Evolutionary conservation across 1,140 invertebrate species (phyloP).

Genomic region (Brachystomella parvula): DNA sequence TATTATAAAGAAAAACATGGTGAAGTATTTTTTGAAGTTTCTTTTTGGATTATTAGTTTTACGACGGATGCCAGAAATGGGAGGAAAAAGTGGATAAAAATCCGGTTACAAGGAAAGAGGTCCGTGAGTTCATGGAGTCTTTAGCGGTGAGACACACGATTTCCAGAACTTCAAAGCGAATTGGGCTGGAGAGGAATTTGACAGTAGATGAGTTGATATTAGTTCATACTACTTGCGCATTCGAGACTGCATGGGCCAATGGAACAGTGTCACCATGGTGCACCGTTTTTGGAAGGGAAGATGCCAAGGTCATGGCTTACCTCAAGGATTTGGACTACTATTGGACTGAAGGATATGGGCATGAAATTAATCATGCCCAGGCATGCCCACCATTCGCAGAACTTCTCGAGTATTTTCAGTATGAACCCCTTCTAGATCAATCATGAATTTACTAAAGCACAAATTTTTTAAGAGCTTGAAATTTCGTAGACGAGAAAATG

Average conservation of each 20-base stretch:
- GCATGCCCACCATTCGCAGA: slow-evolving; percentile 65
- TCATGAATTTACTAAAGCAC: too few species aligned
- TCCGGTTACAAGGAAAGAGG: background rate
- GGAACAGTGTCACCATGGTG: slow-evolving; percentile 61
- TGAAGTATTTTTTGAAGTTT: background rate
- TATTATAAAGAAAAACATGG: background rate
- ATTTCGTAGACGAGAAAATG: background rate
- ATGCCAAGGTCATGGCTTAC: slow-evolving; percentile 58
- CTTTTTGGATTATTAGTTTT: slow-evolving; percentile 9
- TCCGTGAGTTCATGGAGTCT: background rate
- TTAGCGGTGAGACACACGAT: background rate
- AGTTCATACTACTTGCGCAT: slow-evolving; percentile 65
- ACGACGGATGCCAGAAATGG: slow-evolving; percentile 12
- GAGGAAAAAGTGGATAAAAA: slow-evolving; percentile 18
- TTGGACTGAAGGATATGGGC: slow-evolving; percentile 73
- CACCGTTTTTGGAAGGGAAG: slow-evolving; percentile 49
- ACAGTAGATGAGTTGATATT: slow-evolving; percentile 43
- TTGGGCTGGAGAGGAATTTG: slow-evolving; percentile 52
- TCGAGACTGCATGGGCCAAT: slow-evolving; percentile 66
- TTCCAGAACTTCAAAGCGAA: background rate
- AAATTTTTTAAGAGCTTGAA: background rate
- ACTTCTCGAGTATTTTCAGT: slow-evolving; percentile 62
- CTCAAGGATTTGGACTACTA: slow-evolving; percentile 70
- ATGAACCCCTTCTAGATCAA: slow-evolving; percentile 40
- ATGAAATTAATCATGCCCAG: slow-evolving; percentile 60